Percentiles rank a stretch among this genome's conserved stretches.
Conservation (phyloP, 2,113 vertebrate species). For the Vicugna pacos region DNA sequence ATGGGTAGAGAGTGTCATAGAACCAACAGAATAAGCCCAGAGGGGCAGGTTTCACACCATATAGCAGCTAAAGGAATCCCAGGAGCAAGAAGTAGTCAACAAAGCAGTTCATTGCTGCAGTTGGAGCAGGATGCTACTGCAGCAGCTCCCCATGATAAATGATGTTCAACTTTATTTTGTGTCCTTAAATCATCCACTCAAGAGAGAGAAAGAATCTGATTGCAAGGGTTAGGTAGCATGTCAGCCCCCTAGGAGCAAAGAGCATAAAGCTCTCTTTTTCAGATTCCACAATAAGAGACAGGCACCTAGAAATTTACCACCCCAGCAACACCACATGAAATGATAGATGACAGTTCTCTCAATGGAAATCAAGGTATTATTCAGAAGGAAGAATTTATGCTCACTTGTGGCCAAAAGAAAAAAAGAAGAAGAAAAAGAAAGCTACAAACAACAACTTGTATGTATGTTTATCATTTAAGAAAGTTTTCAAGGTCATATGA, state of each 20-base stretch:
- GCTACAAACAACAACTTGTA: background rate
- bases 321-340: background rate
- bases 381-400: background rate
- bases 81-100: background rate
- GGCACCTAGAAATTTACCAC: background rate
- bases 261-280: background rate
- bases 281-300: background rate
- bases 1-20: background rate
- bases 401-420: slow-evolving; percentile 7
- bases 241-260: background rate
- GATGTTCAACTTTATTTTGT: background rate
- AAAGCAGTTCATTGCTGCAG: background rate
- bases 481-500: background rate
- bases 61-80: background rate
- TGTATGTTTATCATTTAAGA: background rate
- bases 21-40: background rate
- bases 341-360: background rate
- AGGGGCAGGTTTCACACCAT: background rate
- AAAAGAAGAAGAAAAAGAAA: background rate
- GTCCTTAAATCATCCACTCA: background rate
- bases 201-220: background rate
- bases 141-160: background rate
- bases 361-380: background rate
- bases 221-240: background rate
- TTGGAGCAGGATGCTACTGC: background rate